These are phyloP conservation scores for Heliothis peltigera DNA, from an alignment of 2,888 invertebrate genomes.

Conservation along the genomic window DNA sequence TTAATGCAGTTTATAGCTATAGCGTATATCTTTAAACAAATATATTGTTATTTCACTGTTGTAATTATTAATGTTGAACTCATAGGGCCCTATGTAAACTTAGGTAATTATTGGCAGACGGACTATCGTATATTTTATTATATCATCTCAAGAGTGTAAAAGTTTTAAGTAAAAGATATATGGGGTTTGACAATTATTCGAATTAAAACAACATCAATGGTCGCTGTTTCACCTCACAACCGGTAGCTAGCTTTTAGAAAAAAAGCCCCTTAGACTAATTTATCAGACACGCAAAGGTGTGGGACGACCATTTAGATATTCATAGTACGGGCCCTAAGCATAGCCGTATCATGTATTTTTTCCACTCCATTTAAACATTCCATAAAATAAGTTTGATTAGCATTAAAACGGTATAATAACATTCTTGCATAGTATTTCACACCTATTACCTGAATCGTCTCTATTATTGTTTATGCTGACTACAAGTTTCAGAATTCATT, in stretches of 20 bases:
- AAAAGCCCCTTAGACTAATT: constrained; percentile 9
- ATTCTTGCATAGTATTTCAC: constrained; percentile 47
- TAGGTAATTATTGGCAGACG: no score
- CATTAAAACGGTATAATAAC: constrained; percentile 35
- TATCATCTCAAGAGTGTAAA: neutral
- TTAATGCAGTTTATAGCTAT: constrained; percentile 9
- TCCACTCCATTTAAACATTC: constrained; percentile 7
- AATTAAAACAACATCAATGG: neutral
- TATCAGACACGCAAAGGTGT: constrained; percentile 34
- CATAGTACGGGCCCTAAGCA: constrained; percentile 24
- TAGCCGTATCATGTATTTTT: constrained; percentile 15
- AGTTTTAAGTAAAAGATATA: no score
- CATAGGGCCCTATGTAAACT: no score
- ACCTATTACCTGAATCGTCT: constrained; percentile 43
- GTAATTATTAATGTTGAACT: no score
- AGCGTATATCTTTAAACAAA: neutral
- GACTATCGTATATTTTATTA: no score
- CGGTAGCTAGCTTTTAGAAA: neutral
- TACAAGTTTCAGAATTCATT: constrained; percentile 50
- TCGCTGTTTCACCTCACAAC: neutral
- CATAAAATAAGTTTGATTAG: constrained; percentile 42
- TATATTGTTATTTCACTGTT: no score
- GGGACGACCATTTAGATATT: constrained; percentile 41
- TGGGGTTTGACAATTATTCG: neutral
- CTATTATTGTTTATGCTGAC: constrained; percentile 49